Conservation (phyloP, 1,140 invertebrate species). For the Scaptomyza graminum region DNA sequence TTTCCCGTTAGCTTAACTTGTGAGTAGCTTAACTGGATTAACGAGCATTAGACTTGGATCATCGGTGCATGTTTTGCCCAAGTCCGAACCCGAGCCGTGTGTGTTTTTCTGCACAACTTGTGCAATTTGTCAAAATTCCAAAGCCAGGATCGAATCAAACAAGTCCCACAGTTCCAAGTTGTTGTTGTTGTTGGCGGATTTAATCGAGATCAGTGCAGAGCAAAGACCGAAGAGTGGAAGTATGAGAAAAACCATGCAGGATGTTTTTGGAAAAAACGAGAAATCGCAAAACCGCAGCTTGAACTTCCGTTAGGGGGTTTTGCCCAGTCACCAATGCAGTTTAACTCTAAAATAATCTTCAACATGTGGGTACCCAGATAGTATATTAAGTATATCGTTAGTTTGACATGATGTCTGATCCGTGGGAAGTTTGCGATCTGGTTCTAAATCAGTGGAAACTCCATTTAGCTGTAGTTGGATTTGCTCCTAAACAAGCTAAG, state of each 20-base stretch:
- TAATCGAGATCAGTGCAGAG: conserved; percentile 73
- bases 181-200: conserved; percentile 49
- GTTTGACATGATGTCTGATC: conserved; percentile 57
- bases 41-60: conserved; percentile 70
- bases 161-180: conserved; percentile 49
- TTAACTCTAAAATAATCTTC: conserved; percentile 59
- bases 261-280: conserved; percentile 56
- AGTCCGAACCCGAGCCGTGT: conserved; percentile 11
- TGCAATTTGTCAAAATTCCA: conserved; percentile 80
- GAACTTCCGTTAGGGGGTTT: conserved; percentile 73
- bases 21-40: conserved; percentile 64
- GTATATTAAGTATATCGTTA: conserved; percentile 76
- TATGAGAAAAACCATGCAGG: conserved; percentile 71
- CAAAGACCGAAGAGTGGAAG: conserved; percentile 11
- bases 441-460: conserved; percentile 58
- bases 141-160: conserved; percentile 79
- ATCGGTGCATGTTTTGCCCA: conserved; percentile 61
- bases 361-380: conserved; percentile 64
- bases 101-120: conserved; percentile 55
- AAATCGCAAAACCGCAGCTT: conserved; percentile 48
- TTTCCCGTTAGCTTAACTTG: conserved; percentile 80
- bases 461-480: conserved; percentile 52
- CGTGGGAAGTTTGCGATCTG: conserved; percentile 69
- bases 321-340: conserved; percentile 52
- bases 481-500: conserved; percentile 29